Percentiles rank a stretch among this genome's conserved stretches.
Conservation (phyloP, 1,140 invertebrate species). For the Drosophila lacertosa region DNA sequence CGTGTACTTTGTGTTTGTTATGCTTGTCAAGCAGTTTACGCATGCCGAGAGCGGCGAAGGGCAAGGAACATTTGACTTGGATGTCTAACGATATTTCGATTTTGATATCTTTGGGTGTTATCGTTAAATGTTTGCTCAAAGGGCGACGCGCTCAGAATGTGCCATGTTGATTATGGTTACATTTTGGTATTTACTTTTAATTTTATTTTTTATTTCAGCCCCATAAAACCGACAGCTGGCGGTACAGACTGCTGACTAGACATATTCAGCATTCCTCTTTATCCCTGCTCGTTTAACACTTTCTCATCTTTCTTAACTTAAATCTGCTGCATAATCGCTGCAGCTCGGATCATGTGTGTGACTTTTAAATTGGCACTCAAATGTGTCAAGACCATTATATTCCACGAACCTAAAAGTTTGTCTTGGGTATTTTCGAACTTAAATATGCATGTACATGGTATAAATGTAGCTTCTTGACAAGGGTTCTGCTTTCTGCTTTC, state of each 20-base stretch:
- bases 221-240: constrained; percentile 38
- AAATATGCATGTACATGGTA: constrained; percentile 40
- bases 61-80: neutral
- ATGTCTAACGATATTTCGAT: constrained; percentile 74
- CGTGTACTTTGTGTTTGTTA: constrained; percentile 77
- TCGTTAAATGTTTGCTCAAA: constrained; percentile 76
- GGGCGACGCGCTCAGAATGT: constrained; percentile 42
- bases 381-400: constrained; percentile 67
- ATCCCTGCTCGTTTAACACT: constrained; percentile 11
- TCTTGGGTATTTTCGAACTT: constrained; percentile 25
- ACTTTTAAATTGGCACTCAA: constrained; percentile 70
- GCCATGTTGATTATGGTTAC: constrained; percentile 74
- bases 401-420: constrained; percentile 63
- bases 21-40: constrained; percentile 82
- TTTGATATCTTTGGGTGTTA: constrained; percentile 82
- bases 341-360: constrained; percentile 45
- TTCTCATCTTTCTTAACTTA: constrained; percentile 5
- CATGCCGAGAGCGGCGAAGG: constrained; percentile 9
- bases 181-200: constrained; percentile 78
- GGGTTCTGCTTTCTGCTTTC: constrained; percentile 45
- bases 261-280: constrained; percentile 7
- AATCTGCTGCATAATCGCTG: constrained; percentile 36
- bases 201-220: constrained; percentile 53
- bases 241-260: constrained; percentile 28
- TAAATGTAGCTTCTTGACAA: constrained; percentile 48